phyloP scores from a whole-genome alignment of 2,113 vertebrate genomes.

The Brienomyrus longianalis region DNA sequence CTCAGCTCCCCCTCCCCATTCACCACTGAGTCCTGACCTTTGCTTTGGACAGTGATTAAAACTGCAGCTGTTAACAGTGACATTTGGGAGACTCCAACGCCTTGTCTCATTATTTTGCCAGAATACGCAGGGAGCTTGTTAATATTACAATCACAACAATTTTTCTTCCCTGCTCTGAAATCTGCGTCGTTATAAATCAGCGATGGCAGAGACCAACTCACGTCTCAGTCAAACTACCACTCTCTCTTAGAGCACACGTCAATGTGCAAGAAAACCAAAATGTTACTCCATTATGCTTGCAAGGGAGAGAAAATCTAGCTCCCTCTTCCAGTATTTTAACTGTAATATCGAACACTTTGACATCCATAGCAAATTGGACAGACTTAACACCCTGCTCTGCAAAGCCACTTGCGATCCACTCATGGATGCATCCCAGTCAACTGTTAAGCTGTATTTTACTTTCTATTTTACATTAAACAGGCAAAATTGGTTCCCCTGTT shows the following conservation, averaged over 20 bases:
- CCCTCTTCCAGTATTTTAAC: neutral
- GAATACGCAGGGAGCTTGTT: conserved; percentile 47
- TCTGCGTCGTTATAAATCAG: conserved; percentile 31
- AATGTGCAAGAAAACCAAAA: neutral
- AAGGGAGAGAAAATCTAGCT: neutral
- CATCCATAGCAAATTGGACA: neutral
- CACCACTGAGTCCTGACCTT: conserved; percentile 61
- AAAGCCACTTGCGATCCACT: neutral
- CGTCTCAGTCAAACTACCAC: neutral
- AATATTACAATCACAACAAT: conserved; percentile 37
- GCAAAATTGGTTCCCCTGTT: neutral
- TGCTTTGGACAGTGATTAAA: conserved; percentile 69
- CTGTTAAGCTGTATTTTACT: neutral
- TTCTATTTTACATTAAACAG: neutral
- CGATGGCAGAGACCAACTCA: neutral
- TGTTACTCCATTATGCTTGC: neutral
- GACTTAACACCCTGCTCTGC: neutral
- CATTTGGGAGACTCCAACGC: conserved; percentile 68
- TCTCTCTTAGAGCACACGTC: neutral
- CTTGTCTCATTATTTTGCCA: conserved; percentile 61
- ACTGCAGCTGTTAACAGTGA: conserved; percentile 60
- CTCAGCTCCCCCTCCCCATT: conserved; percentile 40
- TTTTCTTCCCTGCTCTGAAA: conserved; percentile 45
- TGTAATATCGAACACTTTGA: neutral
- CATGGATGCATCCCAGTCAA: neutral